phyloP scores from a whole-genome alignment of 2,888 invertebrate genomes.

The Rambutsinella grinnellia region DNA sequence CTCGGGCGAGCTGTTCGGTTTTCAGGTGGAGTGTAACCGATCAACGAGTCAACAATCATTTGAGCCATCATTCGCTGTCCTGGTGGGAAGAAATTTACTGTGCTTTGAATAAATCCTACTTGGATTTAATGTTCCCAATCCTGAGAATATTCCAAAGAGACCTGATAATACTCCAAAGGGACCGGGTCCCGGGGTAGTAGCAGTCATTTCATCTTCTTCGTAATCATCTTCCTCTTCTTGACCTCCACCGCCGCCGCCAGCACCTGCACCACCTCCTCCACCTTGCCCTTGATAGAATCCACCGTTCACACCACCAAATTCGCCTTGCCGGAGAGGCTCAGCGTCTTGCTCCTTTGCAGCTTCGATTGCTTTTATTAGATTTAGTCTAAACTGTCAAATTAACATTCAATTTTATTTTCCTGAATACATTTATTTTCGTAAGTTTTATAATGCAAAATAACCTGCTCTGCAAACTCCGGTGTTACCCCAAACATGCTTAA shows the following conservation, averaged over 20 bases:
- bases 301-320: conserved; percentile 36
- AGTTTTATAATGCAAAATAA: not conserved
- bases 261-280: conserved; percentile 14
- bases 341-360: conserved; percentile 18
- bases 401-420: not conserved
- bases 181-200: conserved; percentile 33
- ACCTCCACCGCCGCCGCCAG: conserved; percentile 10
- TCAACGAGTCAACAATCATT: conserved; percentile 43
- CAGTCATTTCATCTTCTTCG: conserved; percentile 26
- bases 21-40: conserved; percentile 43
- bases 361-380: conserved; percentile 44
- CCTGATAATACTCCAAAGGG: conserved; percentile 47
- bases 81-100: conserved; percentile 60
- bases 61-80: conserved; percentile 36
- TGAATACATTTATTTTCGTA: not conserved
- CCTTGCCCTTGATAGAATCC: conserved; percentile 41
- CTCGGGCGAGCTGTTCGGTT: conserved; percentile 35
- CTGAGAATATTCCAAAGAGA: conserved; percentile 57
- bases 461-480: conserved; percentile 36
- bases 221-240: conserved; percentile 35
- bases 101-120: conserved; percentile 53
- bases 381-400: conserved; percentile 31
- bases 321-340: conserved; percentile 21
- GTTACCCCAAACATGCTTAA: conserved; percentile 24
- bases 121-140: conserved; percentile 52